Base-by-base conservation (phyloP, 2,797 vertebrate species). In the Tarsius wallacei region DNA sequence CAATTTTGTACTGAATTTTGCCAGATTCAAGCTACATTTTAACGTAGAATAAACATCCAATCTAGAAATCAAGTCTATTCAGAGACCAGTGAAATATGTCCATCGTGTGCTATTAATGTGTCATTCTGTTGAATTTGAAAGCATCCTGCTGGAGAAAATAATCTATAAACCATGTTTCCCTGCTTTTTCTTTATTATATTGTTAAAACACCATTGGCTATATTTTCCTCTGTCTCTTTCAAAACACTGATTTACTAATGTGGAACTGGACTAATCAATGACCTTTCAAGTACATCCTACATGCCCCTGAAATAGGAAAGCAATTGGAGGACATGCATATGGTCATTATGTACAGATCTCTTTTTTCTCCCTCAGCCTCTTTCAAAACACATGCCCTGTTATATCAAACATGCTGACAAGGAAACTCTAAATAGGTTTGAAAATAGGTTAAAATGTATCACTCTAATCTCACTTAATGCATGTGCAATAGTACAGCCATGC, bases 271-370 rank as follows among this genome's bases (percentile, higher is more conserved):
- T 97, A 91, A 98, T 78, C 90, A 80, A 94, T 88, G 94, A 91
- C 93, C 96, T 98, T 98, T 98, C 95, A 97, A 97, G 94, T 87
- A 17, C 77, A 77, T 95, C 88, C 47, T 86, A 66, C 73, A 66
- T 97, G 83, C 22, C 49, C 59, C 84, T 73, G 96, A 97, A 97
- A 96, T 82, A 97, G 94, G 97, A 98, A 97, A 97, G 95, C 85
- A 97, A 97, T 93, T 55, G 68, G 64, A 98, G 96, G 95, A 97
- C 68, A 89, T 98, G 87, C 68, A 89, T 84, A 74, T 17, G 92
- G 49, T 96, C 94, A 97, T 98, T 96, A 95, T 53, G 61, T 73
- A 21, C 92, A 97, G 84, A 98, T 94, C 47, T 94, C 92, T 97
- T 91, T 97, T 81, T 71, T 61, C 49, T 78, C 93, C 77, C 85